A percentile compares a stretch with the other conserved stretches of the same genome.
Conservation (phyloP, 2,113 vertebrate species). For the Perccottus glenii region DNA sequence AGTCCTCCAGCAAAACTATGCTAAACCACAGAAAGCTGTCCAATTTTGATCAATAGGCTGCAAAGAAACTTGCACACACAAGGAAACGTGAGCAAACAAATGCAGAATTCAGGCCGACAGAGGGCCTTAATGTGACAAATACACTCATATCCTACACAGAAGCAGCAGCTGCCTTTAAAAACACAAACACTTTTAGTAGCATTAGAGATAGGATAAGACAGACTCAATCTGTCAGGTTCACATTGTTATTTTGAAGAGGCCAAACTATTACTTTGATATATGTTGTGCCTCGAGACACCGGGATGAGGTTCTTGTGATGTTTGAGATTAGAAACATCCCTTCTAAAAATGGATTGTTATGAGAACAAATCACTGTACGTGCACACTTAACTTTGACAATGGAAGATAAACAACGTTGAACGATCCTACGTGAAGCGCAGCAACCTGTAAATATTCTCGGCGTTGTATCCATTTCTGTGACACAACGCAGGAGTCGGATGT, state of each 20-base stretch:
- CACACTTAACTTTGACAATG: constrained; percentile 14
- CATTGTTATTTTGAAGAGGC: not conserved
- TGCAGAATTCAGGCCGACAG: not conserved
- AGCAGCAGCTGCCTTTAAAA: constrained; percentile 9
- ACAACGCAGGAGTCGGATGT: not conserved
- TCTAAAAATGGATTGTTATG: constrained; percentile 22
- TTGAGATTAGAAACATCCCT: constrained; percentile 16
- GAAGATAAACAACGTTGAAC: constrained; percentile 11
- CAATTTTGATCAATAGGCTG: constrained; percentile 5
- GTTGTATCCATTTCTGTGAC: not conserved
- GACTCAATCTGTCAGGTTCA: constrained; percentile 1
- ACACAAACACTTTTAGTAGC: not conserved
- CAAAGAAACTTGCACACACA: not conserved
- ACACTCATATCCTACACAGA: constrained; percentile 3
- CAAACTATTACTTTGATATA: constrained; percentile 12
- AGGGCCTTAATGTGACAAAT: constrained; percentile 8
- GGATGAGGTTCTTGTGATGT: constrained; percentile 14
- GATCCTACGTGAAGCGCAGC: not conserved
- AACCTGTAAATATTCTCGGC: not conserved
- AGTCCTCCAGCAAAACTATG: constrained; percentile 17
- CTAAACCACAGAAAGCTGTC: constrained; percentile 14
- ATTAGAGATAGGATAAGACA: not conserved
- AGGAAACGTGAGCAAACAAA: not conserved
- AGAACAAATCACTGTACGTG: constrained; percentile 5
- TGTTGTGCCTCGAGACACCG: not conserved